phyloP scores from a whole-genome alignment of 2,888 invertebrate genomes.

The Pyrrhosoma nymphula region DNA sequence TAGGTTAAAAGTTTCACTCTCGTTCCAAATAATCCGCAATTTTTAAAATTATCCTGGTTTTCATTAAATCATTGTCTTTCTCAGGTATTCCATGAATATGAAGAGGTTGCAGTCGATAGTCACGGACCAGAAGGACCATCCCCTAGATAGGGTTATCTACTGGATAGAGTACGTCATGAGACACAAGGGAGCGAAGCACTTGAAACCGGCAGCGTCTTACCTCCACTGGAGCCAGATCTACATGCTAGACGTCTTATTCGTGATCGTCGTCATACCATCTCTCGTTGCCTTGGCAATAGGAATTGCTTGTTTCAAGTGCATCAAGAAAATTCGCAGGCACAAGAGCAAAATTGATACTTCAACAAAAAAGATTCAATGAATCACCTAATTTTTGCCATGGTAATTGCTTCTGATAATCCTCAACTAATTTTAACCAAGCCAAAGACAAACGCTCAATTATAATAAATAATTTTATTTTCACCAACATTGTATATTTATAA shows the following conservation, averaged over 20 bases:
- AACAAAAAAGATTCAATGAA: not conserved
- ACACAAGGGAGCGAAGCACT: slow-evolving; percentile 68
- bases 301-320: not conserved
- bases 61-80: too few species aligned
- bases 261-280: not conserved
- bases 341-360: not conserved
- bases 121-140: slow-evolving; percentile 66
- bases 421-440: too few species aligned
- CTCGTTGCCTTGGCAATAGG: not conserved
- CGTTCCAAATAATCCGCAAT: too few species aligned
- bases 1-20: too few species aligned
- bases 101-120: slow-evolving; percentile 24
- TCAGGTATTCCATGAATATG: slow-evolving; percentile 40
- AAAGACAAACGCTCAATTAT: too few species aligned
- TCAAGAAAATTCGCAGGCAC: not conserved
- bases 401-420: too few species aligned
- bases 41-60: too few species aligned
- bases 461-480: too few species aligned
- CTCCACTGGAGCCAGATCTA: slow-evolving; percentile 59
- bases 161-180: slow-evolving; percentile 70
- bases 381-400: too few species aligned
- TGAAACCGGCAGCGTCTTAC: slow-evolving; percentile 51
- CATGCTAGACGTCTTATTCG: slow-evolving; percentile 47
- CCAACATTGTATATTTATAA: too few species aligned
- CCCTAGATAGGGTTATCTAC: slow-evolving; percentile 68